phyloP scores from a whole-genome alignment of 2,113 vertebrate genomes.

The Corythornis vintsioides region DNA sequence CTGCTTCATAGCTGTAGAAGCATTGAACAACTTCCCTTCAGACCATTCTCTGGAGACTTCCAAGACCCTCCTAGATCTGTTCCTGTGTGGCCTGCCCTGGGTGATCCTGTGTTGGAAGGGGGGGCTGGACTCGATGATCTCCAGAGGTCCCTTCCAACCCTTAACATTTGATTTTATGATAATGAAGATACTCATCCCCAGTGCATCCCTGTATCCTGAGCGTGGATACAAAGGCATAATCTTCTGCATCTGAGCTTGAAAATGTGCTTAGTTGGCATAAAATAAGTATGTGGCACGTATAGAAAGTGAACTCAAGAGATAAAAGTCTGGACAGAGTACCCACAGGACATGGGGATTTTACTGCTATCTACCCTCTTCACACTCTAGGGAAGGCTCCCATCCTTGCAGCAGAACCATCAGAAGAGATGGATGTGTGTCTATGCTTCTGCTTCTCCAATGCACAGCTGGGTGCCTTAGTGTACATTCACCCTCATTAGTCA shows the following conservation, averaged over 20 bases:
- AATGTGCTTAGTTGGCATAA: not conserved
- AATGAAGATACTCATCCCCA: not conserved
- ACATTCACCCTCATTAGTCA: conserved; percentile 2
- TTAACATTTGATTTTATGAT: too few relatives aligned
- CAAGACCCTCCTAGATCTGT: too few relatives aligned
- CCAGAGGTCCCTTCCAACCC: too few relatives aligned
- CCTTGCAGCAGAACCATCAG: not conserved
- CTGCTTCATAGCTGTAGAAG: not conserved
- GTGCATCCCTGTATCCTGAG: not conserved
- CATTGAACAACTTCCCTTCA: not conserved
- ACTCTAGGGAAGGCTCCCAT: not conserved
- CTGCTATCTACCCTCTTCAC: not conserved
- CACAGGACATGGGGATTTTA: not conserved
- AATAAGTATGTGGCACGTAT: not conserved
- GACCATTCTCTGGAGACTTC: too few relatives aligned
- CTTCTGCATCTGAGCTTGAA: not conserved
- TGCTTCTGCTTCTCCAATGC: not conserved
- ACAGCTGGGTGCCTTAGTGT: not conserved
- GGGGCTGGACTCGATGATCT: too few relatives aligned
- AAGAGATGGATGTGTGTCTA: not conserved
- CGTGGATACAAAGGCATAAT: not conserved
- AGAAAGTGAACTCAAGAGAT: not conserved
- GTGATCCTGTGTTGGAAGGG: too few relatives aligned
- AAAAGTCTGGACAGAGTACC: not conserved
- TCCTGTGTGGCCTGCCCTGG: too few relatives aligned